phyloP scores from a whole-genome alignment of 1,140 invertebrate genomes.

The Archivesica marissinica region DNA sequence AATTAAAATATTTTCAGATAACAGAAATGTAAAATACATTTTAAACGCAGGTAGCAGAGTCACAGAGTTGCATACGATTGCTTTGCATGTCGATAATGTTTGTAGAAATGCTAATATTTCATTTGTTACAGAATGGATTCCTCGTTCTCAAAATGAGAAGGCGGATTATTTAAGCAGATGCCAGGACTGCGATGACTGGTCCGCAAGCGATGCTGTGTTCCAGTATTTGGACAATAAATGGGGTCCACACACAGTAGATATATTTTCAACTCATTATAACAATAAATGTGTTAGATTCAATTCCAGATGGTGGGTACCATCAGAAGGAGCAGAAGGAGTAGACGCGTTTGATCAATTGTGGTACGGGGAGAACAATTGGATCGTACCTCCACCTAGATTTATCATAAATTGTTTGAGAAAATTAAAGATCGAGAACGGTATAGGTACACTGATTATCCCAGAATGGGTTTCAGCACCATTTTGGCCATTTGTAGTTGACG shows the following conservation, averaged over 20 bases:
- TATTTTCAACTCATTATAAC: conserved; percentile 36
- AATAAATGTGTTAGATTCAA: conserved; percentile 36
- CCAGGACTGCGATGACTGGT: conserved; percentile 53
- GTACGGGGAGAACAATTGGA: conserved; percentile 33
- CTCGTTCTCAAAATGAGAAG: background rate
- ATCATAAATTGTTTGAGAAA: background rate
- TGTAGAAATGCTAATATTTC: conserved; percentile 3
- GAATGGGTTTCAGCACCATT: conserved; percentile 34
- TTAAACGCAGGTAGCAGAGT: background rate
- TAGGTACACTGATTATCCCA: conserved; percentile 6
- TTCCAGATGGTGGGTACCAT: conserved; percentile 50
- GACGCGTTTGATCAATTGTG: conserved; percentile 29
- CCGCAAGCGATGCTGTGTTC: background rate
- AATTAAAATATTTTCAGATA: conserved; percentile 11
- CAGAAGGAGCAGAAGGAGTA: conserved; percentile 19
- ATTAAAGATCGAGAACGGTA: conserved; percentile 9
- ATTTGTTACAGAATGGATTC: conserved; percentile 23
- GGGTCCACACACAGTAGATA: conserved; percentile 51
- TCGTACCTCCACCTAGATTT: conserved; percentile 44
- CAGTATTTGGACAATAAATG: background rate
- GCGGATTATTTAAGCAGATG: conserved; percentile 45
- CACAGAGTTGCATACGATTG: background rate
- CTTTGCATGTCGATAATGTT: background rate
- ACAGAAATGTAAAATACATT: conserved; percentile 21
- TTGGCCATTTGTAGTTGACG: background rate